Evolutionary conservation across 2,888 invertebrate genomes (phyloP).

Genomic region (Alentia gelatinosa): DNA sequence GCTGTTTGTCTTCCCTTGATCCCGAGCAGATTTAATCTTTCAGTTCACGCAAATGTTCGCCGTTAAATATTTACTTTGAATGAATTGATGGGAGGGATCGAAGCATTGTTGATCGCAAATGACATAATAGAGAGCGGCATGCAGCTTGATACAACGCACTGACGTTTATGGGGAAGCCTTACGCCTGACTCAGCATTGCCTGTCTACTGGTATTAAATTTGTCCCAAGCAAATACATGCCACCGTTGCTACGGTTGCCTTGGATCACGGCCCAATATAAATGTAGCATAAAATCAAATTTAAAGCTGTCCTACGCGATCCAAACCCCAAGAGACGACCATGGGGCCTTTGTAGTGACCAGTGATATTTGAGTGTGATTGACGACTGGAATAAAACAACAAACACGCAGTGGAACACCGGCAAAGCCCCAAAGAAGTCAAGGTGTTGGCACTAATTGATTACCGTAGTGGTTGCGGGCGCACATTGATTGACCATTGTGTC

Average conservation of each 20-base stretch:
- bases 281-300: constrained; percentile 20
- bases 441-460: neutral
- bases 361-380: neutral
- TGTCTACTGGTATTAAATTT: constrained; percentile 11
- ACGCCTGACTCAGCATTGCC: neutral
- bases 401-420: neutral
- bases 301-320: neutral
- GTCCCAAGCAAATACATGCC: neutral
- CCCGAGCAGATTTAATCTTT: neutral
- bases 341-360: neutral
- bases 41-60: neutral
- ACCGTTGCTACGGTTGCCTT: neutral
- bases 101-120: neutral
- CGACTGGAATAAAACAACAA: constrained; percentile 16
- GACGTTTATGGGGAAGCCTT: neutral
- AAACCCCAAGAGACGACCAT: neutral
- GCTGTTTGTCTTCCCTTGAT: neutral
- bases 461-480: neutral
- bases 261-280: neutral
- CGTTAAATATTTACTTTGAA: constrained; percentile 1
- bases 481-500: constrained; percentile 3
- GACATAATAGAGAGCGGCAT: neutral
- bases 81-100: neutral
- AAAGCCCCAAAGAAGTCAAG: neutral
- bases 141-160: neutral